Conservation (phyloP, 2,113 vertebrate species). For the Scatophagus argus region DNA sequence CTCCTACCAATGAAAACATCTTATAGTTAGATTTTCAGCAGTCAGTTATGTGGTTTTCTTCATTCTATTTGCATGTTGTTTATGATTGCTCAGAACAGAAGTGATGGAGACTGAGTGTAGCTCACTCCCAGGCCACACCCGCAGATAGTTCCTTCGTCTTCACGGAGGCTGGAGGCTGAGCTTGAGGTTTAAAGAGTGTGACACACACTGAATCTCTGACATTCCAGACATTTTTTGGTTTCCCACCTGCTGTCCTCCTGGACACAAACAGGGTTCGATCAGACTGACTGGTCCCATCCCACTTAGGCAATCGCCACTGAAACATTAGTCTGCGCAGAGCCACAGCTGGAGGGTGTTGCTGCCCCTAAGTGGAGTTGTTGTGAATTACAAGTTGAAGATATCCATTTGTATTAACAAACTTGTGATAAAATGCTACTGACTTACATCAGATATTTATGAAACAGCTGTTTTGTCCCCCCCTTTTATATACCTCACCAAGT, state of each 20-base stretch:
- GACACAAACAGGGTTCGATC: slow-evolving; percentile 44
- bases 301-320: neutral
- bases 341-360: slow-evolving; percentile 23
- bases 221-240: slow-evolving; percentile 68
- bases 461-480: no score
- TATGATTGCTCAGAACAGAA: neutral
- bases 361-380: slow-evolving; percentile 33
- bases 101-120: slow-evolving; percentile 31
- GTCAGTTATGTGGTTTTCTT: neutral
- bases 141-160: slow-evolving; percentile 54
- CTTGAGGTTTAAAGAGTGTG: slow-evolving; percentile 43
- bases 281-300: slow-evolving; percentile 13
- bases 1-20: neutral
- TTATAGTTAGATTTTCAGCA: neutral
- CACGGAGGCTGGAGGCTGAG: slow-evolving; percentile 10
- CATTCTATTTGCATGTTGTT: neutral
- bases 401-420: neutral
- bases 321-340: neutral
- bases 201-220: slow-evolving; percentile 3
- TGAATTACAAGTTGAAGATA: slow-evolving; percentile 20
- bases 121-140: slow-evolving; percentile 12
- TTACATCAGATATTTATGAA: neutral
- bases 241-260: slow-evolving; percentile 44
- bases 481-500: no score
- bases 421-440: neutral